Evolutionary conservation across 2,113 vertebrate species (phyloP), one percentile per base, ranked within the genome.

Genomic region (Arothron firmamentum): DNA sequence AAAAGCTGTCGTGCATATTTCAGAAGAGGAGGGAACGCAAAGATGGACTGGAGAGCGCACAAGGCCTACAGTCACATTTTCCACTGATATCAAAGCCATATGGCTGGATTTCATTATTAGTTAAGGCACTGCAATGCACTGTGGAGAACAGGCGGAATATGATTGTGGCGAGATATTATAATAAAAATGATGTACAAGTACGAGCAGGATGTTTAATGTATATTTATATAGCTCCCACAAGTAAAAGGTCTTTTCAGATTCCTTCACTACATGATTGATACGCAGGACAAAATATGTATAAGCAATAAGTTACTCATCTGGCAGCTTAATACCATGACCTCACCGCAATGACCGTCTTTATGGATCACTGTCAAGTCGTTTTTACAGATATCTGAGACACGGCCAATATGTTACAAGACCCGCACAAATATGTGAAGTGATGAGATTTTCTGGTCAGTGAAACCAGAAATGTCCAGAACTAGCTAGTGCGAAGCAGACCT

Each of bases 1-100:
- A 70, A 71, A 79, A 59, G 65, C 64, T 75, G 65, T 71, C 65
- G 65, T 78, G 73, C 75, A 81, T 79, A 80, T 82, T 80, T 77
- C 56, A 75, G 68, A 75, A 64, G 48, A 49, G 79, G 63, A 61
- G 78, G 59, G 45, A 58, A 82, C 61, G 60, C 69, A 63, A 72
- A 68, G 67, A 79, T 78, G 72, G 70, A 78, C 62, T 75, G 60
- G 56, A 71, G 14, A 75, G 76, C n/a, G 64, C 77, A 68, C 62
- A 52, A 71, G 59, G 80, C 78, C 64, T 62, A 74, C 75, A 87
- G 86, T 88, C 87, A 91, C 84, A 88, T 88, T 90, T 91, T 92
- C 87, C 86, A 85, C 72, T 80, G 74, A 88, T 90, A 90, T 90
- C 82, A 85, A 88, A 90, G 84, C 89, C 89, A 92, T 87, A 88